These are phyloP conservation scores for Brachyptera putata DNA, from an alignment of 2,888 invertebrate genomes.

Conservation along the genomic window DNA sequence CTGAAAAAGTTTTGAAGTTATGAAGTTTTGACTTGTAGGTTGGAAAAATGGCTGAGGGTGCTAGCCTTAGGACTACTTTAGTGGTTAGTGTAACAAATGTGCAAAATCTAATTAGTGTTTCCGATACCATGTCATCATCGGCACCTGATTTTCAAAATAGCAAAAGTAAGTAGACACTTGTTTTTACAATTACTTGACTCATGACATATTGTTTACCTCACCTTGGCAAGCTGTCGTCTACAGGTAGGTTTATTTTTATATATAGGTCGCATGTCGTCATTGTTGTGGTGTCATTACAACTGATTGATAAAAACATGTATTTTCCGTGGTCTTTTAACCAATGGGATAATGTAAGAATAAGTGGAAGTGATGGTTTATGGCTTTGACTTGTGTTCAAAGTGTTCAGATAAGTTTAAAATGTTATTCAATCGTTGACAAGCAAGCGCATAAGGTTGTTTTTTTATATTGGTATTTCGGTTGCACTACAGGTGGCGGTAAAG, in stretches of 20 bases:
- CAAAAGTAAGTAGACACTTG: constrained; percentile 27
- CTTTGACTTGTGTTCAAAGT: no score
- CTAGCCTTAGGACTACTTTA: no score
- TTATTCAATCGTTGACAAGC: neutral
- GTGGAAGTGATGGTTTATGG: no score
- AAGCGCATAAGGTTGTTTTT: neutral
- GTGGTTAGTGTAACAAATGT: constrained; percentile 43
- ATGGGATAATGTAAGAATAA: no score
- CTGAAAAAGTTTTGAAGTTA: constrained; percentile 32
- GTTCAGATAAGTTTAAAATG: constrained; percentile 1
- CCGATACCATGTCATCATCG: constrained; percentile 14
- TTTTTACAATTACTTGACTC: no score
- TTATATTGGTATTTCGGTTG: neutral
- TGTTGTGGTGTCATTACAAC: neutral
- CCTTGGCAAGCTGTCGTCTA: neutral
- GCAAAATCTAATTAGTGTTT: constrained; percentile 29
- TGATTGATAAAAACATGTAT: no score
- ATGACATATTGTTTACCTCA: no score
- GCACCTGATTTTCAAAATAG: constrained; percentile 22
- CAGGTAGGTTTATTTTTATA: neutral
- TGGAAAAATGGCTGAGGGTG: constrained; percentile 47
- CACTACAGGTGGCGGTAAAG: neutral
- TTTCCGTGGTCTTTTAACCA: no score
- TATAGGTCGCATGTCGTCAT: constrained; percentile 16
- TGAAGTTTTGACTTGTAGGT: constrained; percentile 32